Conservation (phyloP, 2,888 invertebrate species). For the Troides helena region DNA sequence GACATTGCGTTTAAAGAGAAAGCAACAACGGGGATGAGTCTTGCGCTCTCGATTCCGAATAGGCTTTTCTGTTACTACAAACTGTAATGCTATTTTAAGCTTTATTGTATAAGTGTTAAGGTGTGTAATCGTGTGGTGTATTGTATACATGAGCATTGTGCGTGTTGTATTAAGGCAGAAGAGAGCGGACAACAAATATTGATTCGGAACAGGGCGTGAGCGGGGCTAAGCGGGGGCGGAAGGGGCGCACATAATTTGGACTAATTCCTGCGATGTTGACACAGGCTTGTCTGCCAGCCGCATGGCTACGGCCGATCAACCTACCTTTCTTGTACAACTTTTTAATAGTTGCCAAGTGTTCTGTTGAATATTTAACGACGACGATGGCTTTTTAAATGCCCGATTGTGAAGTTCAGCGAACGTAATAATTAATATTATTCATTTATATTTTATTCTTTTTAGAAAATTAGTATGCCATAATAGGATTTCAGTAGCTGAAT, state of each 20-base stretch:
- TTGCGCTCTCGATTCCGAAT: constrained; percentile 39
- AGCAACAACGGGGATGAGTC: constrained; percentile 71
- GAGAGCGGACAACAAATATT: constrained; percentile 81
- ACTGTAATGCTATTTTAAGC: constrained; percentile 29
- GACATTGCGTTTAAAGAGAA: constrained; percentile 73
- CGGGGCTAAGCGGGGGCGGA: constrained; percentile 41
- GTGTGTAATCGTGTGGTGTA: constrained; percentile 31
- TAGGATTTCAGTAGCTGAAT: background rate
- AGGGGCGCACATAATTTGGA: constrained; percentile 75
- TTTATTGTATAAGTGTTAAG: constrained; percentile 2
- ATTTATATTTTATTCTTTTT: background rate
- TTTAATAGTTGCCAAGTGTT: constrained; percentile 40
- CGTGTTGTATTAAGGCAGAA: constrained; percentile 79
- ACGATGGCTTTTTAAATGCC: constrained; percentile 31
- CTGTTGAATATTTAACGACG: constrained; percentile 28
- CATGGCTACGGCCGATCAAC: constrained; percentile 60
- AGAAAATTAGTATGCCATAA: background rate
- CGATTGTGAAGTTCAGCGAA: constrained; percentile 9
- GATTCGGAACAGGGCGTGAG: constrained; percentile 69
- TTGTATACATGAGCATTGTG: constrained; percentile 65
- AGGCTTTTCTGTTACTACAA: constrained; percentile 37
- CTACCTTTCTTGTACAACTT: constrained; percentile 62
- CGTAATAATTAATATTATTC: constrained; percentile 2
- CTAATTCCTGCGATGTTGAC: constrained; percentile 78
- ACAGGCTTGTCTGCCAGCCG: constrained; percentile 68